These are phyloP conservation scores for Aphelocoma californica DNA, from an alignment of 2,797 vertebrate genomes.

Conservation along the genomic window DNA sequence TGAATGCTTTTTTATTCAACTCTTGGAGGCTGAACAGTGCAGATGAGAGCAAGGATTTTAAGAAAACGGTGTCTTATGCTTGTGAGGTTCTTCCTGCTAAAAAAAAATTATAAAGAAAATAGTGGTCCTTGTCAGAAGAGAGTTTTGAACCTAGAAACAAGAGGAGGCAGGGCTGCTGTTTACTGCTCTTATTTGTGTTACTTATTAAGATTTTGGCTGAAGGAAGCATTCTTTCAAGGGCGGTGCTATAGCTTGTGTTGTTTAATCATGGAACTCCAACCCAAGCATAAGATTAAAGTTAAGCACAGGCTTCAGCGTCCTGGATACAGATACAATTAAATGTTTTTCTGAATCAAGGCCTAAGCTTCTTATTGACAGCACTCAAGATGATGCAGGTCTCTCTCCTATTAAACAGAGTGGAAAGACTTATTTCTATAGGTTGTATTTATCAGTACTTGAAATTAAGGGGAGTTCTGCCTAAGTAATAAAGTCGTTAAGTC, in stretches of 20 bases:
- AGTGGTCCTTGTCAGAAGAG: neutral
- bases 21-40: neutral
- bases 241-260: accelerated
- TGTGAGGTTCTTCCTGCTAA: neutral
- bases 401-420: neutral
- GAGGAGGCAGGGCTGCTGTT: neutral
- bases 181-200: neutral
- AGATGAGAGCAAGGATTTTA: neutral
- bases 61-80: neutral
- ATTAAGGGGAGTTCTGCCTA: neutral
- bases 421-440: neutral
- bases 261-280: neutral
- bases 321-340: neutral
- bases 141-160: neutral
- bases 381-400: neutral
- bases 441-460: neutral
- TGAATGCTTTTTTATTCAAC: neutral
- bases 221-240: neutral
- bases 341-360: neutral
- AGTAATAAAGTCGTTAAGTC: neutral
- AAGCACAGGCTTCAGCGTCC: neutral
- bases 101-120: neutral
- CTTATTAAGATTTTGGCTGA: neutral
- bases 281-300: neutral
- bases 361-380: conserved; percentile 3